Evolutionary conservation across 2,113 vertebrate genomes (phyloP).

Genomic region (Thermophis baileyi): DNA sequence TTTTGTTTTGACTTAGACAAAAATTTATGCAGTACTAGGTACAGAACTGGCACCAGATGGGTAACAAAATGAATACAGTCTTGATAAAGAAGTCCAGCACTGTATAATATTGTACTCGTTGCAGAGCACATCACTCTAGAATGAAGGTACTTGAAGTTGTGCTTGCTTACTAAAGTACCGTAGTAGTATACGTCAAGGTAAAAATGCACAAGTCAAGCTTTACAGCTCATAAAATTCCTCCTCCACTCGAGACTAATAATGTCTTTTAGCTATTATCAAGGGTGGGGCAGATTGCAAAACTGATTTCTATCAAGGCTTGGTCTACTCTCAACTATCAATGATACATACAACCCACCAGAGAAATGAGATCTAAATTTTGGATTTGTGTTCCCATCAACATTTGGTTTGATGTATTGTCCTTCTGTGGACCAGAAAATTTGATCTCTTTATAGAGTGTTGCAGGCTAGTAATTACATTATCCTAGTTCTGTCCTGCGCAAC

Average conservation of each 20-base stretch:
- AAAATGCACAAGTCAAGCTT: not conserved
- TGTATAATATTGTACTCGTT: not conserved
- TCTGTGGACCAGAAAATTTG: not conserved
- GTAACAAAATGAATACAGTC: not conserved
- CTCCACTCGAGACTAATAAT: not conserved
- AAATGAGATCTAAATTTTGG: not conserved
- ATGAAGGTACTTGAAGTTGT: not conserved
- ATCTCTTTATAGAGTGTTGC: not conserved
- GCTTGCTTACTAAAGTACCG: not conserved
- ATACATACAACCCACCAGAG: not conserved
- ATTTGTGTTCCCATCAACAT: not conserved
- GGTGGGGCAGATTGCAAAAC: not conserved
- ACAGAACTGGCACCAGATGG: no score
- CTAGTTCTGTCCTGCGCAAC: not conserved
- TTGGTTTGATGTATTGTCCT: not conserved
- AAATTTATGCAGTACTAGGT: not conserved
- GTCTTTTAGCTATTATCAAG: not conserved
- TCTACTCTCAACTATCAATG: not conserved
- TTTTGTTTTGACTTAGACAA: not conserved
- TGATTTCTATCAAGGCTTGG: not conserved
- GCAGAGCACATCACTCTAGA: not conserved
- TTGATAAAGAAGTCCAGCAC: not conserved
- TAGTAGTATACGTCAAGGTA: not conserved
- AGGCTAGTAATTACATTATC: not conserved
- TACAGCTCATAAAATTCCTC: not conserved